Percentiles rank a stretch among this genome's conserved stretches.
Evolutionary conservation across 2,113 vertebrate genomes (phyloP).

Genomic region (Macroglossus sobrinus): DNA sequence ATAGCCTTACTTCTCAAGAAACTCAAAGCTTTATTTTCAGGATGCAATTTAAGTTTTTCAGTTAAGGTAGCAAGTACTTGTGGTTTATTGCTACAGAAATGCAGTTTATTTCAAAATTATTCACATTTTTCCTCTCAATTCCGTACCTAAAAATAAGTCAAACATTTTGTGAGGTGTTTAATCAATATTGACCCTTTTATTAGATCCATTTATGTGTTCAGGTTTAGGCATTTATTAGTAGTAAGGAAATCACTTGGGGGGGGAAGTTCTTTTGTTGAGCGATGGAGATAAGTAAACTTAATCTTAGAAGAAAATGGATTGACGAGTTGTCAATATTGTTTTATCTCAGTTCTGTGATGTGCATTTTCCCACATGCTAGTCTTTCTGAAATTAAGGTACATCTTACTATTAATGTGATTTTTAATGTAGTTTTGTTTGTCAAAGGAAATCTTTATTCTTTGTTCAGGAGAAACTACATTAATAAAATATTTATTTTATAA

Average conservation of each 20-base stretch:
- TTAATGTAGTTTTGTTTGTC: neutral
- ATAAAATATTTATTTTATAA: too few species aligned
- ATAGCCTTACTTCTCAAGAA: neutral
- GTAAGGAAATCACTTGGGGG: neutral
- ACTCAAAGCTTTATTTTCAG: neutral
- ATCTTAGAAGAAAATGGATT: neutral
- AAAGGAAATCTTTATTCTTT: neutral
- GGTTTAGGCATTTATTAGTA: neutral
- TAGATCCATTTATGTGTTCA: neutral
- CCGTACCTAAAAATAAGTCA: neutral
- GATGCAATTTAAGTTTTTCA: neutral
- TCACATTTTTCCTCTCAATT: neutral
- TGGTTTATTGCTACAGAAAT: neutral
- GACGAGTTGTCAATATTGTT: neutral
- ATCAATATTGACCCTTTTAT: neutral
- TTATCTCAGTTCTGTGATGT: neutral
- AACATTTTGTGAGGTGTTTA: conserved; percentile 1
- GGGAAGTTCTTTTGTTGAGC: neutral
- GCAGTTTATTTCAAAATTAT: conserved; percentile 13
- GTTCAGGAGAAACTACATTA: neutral
- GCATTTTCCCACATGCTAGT: neutral
- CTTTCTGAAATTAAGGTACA: neutral
- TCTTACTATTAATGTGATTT: neutral
- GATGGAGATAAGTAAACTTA: neutral
- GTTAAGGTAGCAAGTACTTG: neutral